Conservation (phyloP, 2,888 invertebrate species). For the Dynastes grantii region DNA sequence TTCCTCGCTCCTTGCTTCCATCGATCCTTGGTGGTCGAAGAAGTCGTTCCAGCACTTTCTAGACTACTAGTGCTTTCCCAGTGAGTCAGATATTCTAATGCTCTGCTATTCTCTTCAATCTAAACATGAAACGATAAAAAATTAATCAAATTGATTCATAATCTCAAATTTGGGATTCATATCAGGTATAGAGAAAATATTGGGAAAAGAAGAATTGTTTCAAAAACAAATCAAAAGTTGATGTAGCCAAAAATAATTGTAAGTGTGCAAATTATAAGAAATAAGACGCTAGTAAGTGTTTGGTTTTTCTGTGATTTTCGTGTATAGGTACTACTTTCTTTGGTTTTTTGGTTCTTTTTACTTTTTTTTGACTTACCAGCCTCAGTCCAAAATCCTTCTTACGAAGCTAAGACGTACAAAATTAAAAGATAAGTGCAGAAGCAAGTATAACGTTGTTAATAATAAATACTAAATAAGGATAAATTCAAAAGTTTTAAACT, state of each 20-base stretch:
- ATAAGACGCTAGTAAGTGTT: constrained; percentile 14
- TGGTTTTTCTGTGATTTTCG: background rate
- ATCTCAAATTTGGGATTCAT: background rate
- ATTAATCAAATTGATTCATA: background rate
- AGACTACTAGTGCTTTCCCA: constrained; percentile 88
- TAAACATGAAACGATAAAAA: constrained; percentile 68
- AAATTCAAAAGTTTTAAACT: constrained; percentile 9
- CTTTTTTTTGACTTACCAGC: constrained; percentile 63
- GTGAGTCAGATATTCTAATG: constrained; percentile 88
- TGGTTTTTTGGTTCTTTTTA: constrained; percentile 18
- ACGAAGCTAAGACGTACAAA: constrained; percentile 66
- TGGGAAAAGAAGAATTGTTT: constrained; percentile 7
- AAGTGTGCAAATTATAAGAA: constrained; percentile 16
- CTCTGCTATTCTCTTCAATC: constrained; percentile 96
- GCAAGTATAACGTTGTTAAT: constrained; percentile 41
- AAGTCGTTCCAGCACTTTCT: constrained; percentile 85
- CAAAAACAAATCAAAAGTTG: background rate
- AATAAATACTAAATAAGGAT: background rate
- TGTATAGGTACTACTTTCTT: background rate
- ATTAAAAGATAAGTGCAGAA: constrained; percentile 53
- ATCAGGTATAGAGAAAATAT: constrained; percentile 7
- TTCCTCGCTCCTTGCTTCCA: constrained; percentile 94
- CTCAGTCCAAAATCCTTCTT: constrained; percentile 67
- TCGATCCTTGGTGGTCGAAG: constrained; percentile 75
- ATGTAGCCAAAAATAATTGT: background rate